Percentiles rank a stretch among this genome's conserved stretches.
These are phyloP conservation scores for Zosterops japonicus DNA, from an alignment of 2,113 vertebrate genomes.

Conservation along the genomic window DNA sequence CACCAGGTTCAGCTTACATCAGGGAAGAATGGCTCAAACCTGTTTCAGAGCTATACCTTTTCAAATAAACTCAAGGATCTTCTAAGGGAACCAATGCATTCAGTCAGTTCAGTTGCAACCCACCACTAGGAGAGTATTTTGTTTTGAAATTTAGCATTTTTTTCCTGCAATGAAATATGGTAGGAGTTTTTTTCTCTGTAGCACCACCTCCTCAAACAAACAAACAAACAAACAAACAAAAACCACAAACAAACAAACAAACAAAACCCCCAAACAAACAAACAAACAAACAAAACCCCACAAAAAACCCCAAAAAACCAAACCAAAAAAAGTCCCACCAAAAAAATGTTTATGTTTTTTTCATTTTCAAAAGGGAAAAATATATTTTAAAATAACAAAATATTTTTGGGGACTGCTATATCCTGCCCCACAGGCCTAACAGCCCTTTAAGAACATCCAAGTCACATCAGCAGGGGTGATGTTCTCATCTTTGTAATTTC, in stretches of 20 bases:
- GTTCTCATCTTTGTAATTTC: neutral
- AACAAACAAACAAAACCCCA: too few species aligned
- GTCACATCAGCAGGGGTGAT: fast-evolving
- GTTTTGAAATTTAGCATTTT: neutral
- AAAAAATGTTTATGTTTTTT: neutral
- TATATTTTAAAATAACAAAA: neutral
- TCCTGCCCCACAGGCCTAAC: neutral
- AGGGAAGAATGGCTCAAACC: neutral
- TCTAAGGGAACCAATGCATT: neutral
- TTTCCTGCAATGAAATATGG: neutral
- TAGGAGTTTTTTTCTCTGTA: neutral
- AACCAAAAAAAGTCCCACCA: neutral
- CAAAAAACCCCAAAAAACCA: neutral
- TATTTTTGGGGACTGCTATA: neutral
- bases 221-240: neutral
- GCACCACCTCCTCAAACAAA: neutral
- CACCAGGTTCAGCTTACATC: neutral
- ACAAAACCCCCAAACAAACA: neutral
- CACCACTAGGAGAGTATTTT: neutral
- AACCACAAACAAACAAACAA: neutral
- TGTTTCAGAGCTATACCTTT: neutral
- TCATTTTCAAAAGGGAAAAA: neutral
- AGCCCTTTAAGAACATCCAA: neutral
- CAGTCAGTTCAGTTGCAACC: neutral
- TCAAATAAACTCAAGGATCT: neutral